Evolutionary conservation across 2,113 vertebrate species (phyloP).

Genomic region (Eupsittula cactorum): DNA sequence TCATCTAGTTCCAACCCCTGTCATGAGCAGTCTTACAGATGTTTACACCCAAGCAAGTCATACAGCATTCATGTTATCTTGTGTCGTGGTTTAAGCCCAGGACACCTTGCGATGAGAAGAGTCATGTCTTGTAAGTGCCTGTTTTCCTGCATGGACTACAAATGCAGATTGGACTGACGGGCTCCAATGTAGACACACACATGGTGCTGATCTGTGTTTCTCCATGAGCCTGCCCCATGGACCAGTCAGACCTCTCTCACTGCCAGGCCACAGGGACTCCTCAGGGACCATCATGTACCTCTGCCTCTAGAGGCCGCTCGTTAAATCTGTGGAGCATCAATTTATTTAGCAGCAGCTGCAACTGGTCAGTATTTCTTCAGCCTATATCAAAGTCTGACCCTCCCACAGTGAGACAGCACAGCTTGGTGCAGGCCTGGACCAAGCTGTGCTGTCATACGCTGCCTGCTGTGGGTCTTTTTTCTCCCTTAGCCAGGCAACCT

Average conservation of each 20-base stretch:
- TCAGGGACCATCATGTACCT: fast-evolving
- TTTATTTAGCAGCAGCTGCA: neutral
- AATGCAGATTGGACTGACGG: neutral
- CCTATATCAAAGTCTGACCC: neutral
- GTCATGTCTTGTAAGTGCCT: neutral
- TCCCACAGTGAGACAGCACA: neutral
- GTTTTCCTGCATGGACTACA: neutral
- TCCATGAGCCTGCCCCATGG: neutral
- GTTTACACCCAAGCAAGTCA: neutral
- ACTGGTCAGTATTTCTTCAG: neutral
- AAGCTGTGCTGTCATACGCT: neutral
- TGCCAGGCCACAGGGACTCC: neutral
- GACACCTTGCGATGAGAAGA: neutral
- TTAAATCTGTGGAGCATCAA: neutral
- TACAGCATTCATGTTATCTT: neutral
- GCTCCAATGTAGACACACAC: neutral
- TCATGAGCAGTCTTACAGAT: neutral
- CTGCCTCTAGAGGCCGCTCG: fast-evolving
- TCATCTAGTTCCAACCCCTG: neutral
- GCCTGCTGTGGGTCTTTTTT: neutral
- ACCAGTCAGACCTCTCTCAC: neutral
- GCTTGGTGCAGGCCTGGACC: neutral
- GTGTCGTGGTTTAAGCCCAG: no score
- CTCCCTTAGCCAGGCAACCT: neutral
- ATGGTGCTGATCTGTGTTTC: neutral